A percentile compares a stretch with the other conserved stretches of the same genome.
Conservation (phyloP, 2,113 vertebrate genomes). For the Hylia prasina region DNA sequence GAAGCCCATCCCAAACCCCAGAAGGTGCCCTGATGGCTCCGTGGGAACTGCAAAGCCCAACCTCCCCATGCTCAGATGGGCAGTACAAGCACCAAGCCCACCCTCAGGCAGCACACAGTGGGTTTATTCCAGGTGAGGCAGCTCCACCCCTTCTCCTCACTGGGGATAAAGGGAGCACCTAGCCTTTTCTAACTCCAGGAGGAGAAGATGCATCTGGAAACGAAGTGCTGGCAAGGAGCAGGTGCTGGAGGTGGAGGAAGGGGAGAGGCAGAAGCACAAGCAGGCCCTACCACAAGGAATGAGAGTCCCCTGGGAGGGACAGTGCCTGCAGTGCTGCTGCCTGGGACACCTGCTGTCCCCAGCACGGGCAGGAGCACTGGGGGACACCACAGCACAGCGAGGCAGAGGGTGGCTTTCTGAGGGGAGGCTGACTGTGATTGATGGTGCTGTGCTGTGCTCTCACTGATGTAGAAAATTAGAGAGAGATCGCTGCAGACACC, state of each 20-base stretch:
- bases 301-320: neutral
- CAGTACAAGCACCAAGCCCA: neutral
- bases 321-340: fast-evolving
- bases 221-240: neutral
- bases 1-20: neutral
- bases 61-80: neutral
- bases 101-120: neutral
- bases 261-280: neutral
- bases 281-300: fast-evolving
- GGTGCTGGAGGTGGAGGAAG: neutral
- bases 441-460: slow-evolving; percentile 16
- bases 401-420: neutral
- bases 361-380: fast-evolving
- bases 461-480: slow-evolving; percentile 70
- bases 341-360: neutral
- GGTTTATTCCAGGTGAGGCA: neutral
- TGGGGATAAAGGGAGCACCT: neutral
- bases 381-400: fast-evolving
- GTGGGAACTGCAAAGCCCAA: neutral
- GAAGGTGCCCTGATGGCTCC: neutral
- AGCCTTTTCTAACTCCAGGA: neutral
- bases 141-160: neutral
- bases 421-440: slow-evolving; percentile 23
- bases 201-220: neutral
- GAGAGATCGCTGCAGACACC: neutral